phyloP scores from a whole-genome alignment of 2,888 invertebrate genomes.

The Xanthorhoe designata region DNA sequence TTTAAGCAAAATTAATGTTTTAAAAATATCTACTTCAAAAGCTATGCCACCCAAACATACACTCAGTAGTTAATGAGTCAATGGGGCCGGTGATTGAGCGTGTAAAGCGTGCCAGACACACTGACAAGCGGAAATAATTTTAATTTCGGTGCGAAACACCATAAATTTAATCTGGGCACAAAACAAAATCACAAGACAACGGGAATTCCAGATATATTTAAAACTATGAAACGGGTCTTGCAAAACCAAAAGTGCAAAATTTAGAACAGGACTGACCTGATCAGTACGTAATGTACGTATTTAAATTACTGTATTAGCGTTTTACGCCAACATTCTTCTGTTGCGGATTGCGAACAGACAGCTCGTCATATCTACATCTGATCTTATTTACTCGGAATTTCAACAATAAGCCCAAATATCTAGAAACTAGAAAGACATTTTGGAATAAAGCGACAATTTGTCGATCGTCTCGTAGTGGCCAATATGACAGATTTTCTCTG shows the following conservation, averaged over 20 bases:
- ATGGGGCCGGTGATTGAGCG: slow-evolving; percentile 49
- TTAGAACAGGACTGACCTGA: slow-evolving; percentile 38
- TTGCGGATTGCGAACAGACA: slow-evolving; percentile 11
- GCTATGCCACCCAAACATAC: slow-evolving; percentile 38
- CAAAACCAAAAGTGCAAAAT: slow-evolving; percentile 24
- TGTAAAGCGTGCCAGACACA: slow-evolving; percentile 57
- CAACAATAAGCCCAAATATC: slow-evolving; percentile 69
- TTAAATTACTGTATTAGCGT: slow-evolving; percentile 14
- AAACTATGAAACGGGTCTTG: slow-evolving; percentile 18
- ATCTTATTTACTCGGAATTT: slow-evolving; percentile 30
- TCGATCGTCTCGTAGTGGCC: slow-evolving; percentile 80
- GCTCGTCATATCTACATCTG: slow-evolving; percentile 15
- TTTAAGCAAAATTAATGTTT: background rate
- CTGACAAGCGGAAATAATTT: slow-evolving; percentile 48
- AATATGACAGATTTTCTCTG: slow-evolving; percentile 50
- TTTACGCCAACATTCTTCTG: slow-evolving; percentile 13
- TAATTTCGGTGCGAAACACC: slow-evolving; percentile 48
- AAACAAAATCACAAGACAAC: slow-evolving; percentile 22
- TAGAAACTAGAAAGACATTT: slow-evolving; percentile 58
- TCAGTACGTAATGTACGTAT: slow-evolving; percentile 3
- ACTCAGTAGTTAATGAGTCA: slow-evolving; percentile 50
- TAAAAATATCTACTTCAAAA: slow-evolving; percentile 18
- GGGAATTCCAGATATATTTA: slow-evolving; percentile 18
- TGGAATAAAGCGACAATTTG: slow-evolving; percentile 65
- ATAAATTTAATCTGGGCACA: slow-evolving; percentile 33